Evolutionary conservation across 1,140 invertebrate genomes (phyloP), one percentile per base, ranked within the genome.

Genomic region (Piezodorus guildinii): DNA sequence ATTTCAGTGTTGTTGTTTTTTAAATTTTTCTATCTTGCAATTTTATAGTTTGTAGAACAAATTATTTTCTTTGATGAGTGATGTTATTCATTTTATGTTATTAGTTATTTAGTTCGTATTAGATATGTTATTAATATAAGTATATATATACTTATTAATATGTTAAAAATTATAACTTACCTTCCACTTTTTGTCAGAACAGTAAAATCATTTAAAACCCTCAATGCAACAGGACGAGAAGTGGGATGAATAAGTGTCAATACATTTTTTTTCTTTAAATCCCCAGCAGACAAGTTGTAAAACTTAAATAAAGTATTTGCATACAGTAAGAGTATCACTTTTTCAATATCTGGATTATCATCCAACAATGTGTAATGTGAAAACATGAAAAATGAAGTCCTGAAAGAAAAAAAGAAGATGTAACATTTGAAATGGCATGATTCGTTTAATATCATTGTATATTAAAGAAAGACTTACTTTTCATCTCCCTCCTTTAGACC

Each of bases 301-400:
- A 58, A 58, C n/a, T 58, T 58, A n/a, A 25, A 16, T 58, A 58
- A 27, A 25, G 6, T 27, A 27, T 58, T 34, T 14, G 19, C 54
- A 58, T 58, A 58, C 17, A 58, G 8, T 58, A 58, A 58, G 27
- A 58, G 27, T 16, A n/a, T 23, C 21, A 58, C 54, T 27, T 58
- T 58, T 8, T 58, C 54, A 17, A 58, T 21, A 23, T 27, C 25
- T 5, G 54, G 54, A 2, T 4, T 58, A 23, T 27, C 25, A 5
- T 27, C 46, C 1, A 49, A 14, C 16, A 5, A 21, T 27, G 2
- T 23, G n/a, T 27, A 58, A 34, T 58, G 54, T 58, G 54, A 58
- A 58, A n/a, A 34, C 25, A 58, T n/a, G n/a, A 58, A 58, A 27
- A 23, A 58, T 23, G 17, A 23, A 58, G 6, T 25, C 14, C 54